A percentile compares a stretch with the other conserved stretches of the same genome.
Evolutionary conservation across 1,140 invertebrate genomes (phyloP).

Genomic region (Aricia agestis): DNA sequence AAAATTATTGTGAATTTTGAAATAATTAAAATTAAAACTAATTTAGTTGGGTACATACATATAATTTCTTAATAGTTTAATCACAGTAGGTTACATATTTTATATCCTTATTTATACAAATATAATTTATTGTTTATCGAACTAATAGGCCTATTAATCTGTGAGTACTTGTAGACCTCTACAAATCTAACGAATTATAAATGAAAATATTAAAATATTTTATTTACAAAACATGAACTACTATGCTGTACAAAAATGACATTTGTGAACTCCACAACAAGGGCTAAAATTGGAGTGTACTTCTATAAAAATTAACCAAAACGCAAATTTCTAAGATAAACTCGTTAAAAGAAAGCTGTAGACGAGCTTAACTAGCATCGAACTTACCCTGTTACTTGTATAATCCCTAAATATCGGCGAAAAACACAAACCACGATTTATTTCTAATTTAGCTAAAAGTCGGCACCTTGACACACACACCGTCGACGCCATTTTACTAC

Average conservation of each 20-base stretch:
- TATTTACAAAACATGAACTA: slow-evolving; percentile 16
- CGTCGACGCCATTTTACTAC: slow-evolving; percentile 76
- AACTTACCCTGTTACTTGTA: slow-evolving; percentile 70
- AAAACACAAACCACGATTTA: slow-evolving; percentile 75
- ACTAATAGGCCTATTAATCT: not conserved
- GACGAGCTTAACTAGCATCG: slow-evolving; percentile 31
- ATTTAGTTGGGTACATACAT: not conserved
- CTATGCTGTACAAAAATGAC: slow-evolving; percentile 42
- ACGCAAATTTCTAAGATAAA: slow-evolving; percentile 53
- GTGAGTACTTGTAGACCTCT: not conserved
- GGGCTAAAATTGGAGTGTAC: slow-evolving; percentile 37
- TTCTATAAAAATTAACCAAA: slow-evolving; percentile 47
- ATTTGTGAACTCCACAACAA: slow-evolving; percentile 59
- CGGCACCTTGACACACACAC: slow-evolving; percentile 74
- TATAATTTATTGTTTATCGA: no score
- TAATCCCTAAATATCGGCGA: slow-evolving; percentile 71
- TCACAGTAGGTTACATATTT: no score
- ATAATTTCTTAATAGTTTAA: not conserved
- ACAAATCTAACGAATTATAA: not conserved
- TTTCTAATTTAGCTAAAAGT: slow-evolving; percentile 75
- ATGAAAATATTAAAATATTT: not conserved
- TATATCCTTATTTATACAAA: no score
- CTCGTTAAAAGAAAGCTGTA: slow-evolving; percentile 31
- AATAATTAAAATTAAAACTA: not conserved
- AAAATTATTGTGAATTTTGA: not conserved